phyloP scores from a whole-genome alignment of 2,888 invertebrate genomes.

The Panzeria rudis region DNA sequence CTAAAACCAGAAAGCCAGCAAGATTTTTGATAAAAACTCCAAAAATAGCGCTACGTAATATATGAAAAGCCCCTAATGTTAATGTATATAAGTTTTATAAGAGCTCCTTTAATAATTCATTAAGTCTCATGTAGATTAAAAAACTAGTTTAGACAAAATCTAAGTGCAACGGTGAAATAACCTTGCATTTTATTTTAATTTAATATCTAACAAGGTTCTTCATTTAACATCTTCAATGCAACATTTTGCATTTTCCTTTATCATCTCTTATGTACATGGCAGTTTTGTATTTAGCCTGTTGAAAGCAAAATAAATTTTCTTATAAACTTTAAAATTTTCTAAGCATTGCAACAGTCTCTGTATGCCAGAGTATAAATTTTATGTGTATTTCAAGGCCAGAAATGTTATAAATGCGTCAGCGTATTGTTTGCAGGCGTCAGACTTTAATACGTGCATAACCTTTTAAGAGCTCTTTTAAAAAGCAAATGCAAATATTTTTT shows the following conservation, averaged over 20 bases:
- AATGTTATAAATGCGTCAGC: constrained; percentile 34
- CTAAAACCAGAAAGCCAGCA: no score
- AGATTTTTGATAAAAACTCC: no score
- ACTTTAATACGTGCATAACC: constrained; percentile 53
- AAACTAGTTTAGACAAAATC: no score
- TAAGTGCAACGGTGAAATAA: no score
- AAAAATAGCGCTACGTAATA: no score
- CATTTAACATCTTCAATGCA: constrained; percentile 33
- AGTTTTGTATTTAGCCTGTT: not conserved
- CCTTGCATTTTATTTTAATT: constrained; percentile 27
- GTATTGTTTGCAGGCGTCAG: constrained; percentile 56
- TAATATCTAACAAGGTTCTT: constrained; percentile 32
- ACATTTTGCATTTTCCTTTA: not conserved
- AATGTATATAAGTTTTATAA: no score
- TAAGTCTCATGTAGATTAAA: no score
- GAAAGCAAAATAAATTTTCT: not conserved
- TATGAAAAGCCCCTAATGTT: no score
- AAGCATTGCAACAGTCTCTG: constrained; percentile 26
- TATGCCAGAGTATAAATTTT: constrained; percentile 2
- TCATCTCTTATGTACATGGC: not conserved
- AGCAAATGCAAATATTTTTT: constrained; percentile 33
- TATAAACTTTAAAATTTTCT: constrained; percentile 30
- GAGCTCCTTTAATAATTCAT: no score
- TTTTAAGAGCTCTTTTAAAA: constrained; percentile 34
- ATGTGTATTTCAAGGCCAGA: constrained; percentile 61